Base-by-base conservation (phyloP, 1,140 invertebrate genomes). In the Diabrotica virgifera region DNA sequence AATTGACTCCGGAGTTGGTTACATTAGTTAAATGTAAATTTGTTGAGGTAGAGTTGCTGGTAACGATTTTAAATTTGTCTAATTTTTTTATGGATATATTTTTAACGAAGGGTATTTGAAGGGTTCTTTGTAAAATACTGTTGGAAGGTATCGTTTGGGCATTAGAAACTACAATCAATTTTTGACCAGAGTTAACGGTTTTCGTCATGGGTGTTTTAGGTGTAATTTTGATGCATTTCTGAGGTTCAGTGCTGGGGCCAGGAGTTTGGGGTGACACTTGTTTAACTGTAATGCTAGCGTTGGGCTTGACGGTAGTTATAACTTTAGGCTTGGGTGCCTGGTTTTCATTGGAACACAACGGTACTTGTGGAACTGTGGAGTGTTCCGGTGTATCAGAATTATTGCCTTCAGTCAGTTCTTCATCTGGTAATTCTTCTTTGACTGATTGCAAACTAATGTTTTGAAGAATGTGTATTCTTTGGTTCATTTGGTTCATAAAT, bases 31-130 rank as follows among this genome's bases (percentile, higher is more conserved):
- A 50, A 60, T 70, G 66, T 56, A 70, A 40, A 46, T 52, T 70
- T 4, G 61, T 51, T 13, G 68, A 61, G 36, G 62, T 52, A 9
- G 63, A 60, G 68, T 61, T 69, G 38, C 70, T 76, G 7, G 72
- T 70, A 11, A 77, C 70, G 60, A 78, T 78, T 68, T 77, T 78
- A 46, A 78, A 76, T 62, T 78, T 76, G 38, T 78, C 76, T 36
- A 78, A 71, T 68, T 76, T 78, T 67, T 77, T 75, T 55, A 78
- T 70, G 1, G 74, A 69, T 12, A 79, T 64, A 54, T 74, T 78
- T 61, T 78, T 78, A 38, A 78, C 72, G 56, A 75, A 72, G 14
- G 77, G 72, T 52, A 77, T 75, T n/a, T 73, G 72, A 11, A 79
- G 58, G 10, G 76, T 77, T 52, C 74, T 73, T 63, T 79, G 77